Evolutionary conservation across 2,888 invertebrate genomes (phyloP).

Genomic region (Agrilus cyanescens): DNA sequence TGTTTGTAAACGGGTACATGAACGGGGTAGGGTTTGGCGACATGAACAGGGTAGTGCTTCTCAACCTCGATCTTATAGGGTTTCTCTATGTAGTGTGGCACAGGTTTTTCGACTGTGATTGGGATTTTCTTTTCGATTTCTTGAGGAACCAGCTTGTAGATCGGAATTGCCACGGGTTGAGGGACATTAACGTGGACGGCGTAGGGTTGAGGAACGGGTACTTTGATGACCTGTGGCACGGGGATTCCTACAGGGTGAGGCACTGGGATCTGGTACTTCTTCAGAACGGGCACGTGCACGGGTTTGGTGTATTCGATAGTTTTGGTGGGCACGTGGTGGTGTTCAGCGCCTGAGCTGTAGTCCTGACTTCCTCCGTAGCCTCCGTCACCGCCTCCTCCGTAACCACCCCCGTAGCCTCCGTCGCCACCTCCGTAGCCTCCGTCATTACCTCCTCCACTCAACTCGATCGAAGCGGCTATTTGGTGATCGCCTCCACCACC

Average conservation of each 20-base stretch:
- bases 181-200: constrained; percentile 59
- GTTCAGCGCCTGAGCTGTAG: constrained; percentile 39
- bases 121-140: constrained; percentile 62
- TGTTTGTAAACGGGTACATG: constrained; percentile 65
- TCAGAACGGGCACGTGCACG: constrained; percentile 56
- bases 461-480: not conserved
- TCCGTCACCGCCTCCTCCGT: constrained; percentile 32
- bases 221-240: constrained; percentile 56
- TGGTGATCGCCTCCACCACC: constrained; percentile 32
- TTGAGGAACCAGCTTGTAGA: constrained; percentile 61
- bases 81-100: constrained; percentile 58
- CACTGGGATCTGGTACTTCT: constrained; percentile 61
- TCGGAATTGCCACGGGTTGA: constrained; percentile 60
- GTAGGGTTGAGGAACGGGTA: constrained; percentile 64
- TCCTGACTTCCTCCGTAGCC: constrained; percentile 29
- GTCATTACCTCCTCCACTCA: constrained; percentile 34
- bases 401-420: constrained; percentile 27
- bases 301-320: constrained; percentile 59
- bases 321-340: constrained; percentile 42
- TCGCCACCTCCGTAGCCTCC: constrained; percentile 29
- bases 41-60: constrained; percentile 54
- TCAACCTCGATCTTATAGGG: constrained; percentile 67
- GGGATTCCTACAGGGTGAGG: constrained; percentile 62
- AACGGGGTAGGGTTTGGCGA: constrained; percentile 59
- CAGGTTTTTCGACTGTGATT: constrained; percentile 60